phyloP scores from a whole-genome alignment of 1,140 invertebrate genomes.

The Drosophila subpulchrella region DNA sequence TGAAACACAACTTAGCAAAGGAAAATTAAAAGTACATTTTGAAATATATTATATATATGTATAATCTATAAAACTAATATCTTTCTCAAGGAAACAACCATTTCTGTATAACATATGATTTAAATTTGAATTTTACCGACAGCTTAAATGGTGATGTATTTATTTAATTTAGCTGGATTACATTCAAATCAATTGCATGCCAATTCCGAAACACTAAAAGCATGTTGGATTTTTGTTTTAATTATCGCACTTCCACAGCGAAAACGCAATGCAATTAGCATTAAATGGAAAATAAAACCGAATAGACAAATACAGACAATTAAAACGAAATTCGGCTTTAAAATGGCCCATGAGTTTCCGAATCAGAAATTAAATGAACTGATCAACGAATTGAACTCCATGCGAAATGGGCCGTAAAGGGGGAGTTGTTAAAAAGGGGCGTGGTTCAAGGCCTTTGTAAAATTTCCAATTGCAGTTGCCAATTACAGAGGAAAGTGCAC shows the following conservation, averaged over 20 bases:
- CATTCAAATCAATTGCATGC: conserved; percentile 39
- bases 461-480: conserved; percentile 37
- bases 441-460: conserved; percentile 34
- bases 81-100: no score
- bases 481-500: conserved; percentile 39
- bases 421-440: background rate
- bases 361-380: conserved; percentile 71
- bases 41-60: background rate
- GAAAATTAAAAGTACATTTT: background rate
- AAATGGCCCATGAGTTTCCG: conserved; percentile 41
- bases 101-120: background rate
- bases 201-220: conserved; percentile 32
- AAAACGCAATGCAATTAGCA: conserved; percentile 51
- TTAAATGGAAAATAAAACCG: conserved; percentile 35
- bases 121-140: background rate
- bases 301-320: conserved; percentile 36
- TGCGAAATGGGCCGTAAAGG: conserved; percentile 29
- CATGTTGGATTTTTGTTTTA: conserved; percentile 41
- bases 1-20: background rate
- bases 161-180: conserved; percentile 23
- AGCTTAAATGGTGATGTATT: conserved; percentile 16
- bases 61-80: no score
- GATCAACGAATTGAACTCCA: conserved; percentile 65
- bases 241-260: conserved; percentile 34
- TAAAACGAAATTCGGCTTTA: conserved; percentile 42